Percentiles rank a stretch among this genome's conserved stretches.
These are phyloP conservation scores for Abrostola triplasia DNA, from an alignment of 2,888 invertebrate genomes.

Conservation along the genomic window DNA sequence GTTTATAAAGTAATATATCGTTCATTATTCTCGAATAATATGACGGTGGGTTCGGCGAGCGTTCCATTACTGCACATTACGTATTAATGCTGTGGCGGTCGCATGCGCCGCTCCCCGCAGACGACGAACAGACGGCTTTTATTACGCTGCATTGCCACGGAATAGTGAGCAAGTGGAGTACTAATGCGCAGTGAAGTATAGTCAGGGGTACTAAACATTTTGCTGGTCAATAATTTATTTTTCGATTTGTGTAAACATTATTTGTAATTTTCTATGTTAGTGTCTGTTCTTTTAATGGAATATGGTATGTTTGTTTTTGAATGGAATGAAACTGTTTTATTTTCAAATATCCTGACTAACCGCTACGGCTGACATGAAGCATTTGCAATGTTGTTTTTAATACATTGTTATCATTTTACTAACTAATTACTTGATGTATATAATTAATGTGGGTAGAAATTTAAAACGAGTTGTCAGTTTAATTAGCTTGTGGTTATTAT, in stretches of 20 bases:
- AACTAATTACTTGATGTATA: slow-evolving; percentile 23
- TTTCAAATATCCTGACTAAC: no score
- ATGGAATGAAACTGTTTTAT: no score
- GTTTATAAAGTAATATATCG: slow-evolving; percentile 48
- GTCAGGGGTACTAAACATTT: neutral
- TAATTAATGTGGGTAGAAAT: slow-evolving; percentile 29
- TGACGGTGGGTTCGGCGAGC: slow-evolving; percentile 49
- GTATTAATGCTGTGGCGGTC: slow-evolving; percentile 68
- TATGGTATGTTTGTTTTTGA: no score
- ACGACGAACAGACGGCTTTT: slow-evolving; percentile 51
- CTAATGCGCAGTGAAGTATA: neutral
- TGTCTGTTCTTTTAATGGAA: no score
- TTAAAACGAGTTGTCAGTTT: slow-evolving; percentile 40
- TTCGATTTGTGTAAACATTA: neutral
- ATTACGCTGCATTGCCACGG: slow-evolving; percentile 35
- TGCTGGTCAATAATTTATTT: neutral
- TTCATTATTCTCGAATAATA: slow-evolving; percentile 53
- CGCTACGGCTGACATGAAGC: no score
- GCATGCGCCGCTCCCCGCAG: slow-evolving; percentile 51
- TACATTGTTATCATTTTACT: slow-evolving; percentile 13
- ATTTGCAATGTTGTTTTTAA: no score
- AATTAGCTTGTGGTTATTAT: slow-evolving; percentile 34
- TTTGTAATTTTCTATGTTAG: no score
- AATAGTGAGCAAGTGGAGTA: slow-evolving; percentile 29
- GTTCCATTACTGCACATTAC: slow-evolving; percentile 79